These are phyloP conservation scores for Catocala fraxini DNA, from an alignment of 2,888 invertebrate genomes.

Conservation along the genomic window DNA sequence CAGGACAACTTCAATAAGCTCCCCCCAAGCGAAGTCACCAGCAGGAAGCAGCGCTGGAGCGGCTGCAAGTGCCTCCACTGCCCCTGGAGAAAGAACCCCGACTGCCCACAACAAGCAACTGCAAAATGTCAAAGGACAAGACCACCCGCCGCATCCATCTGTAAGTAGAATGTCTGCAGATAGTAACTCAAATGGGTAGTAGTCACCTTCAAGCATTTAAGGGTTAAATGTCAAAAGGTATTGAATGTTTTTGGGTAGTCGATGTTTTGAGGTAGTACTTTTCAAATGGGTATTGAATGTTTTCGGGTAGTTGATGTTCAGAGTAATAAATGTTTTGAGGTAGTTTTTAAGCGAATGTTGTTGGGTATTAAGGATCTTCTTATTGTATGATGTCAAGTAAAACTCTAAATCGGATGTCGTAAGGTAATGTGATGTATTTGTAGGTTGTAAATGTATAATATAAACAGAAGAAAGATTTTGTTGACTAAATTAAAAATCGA, in stretches of 20 bases:
- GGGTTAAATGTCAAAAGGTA: background rate
- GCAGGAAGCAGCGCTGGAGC: conserved; percentile 90
- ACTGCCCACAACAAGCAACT: conserved; percentile 91
- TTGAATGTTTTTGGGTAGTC: conserved; percentile 5
- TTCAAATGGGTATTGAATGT: conserved; percentile 13
- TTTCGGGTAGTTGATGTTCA: conserved; percentile 11
- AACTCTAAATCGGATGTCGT: background rate
- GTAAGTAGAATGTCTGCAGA: conserved; percentile 83
- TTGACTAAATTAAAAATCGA: background rate
- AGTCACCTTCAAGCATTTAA: conserved; percentile 1
- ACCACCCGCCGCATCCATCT: conserved; percentile 90
- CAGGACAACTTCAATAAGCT: conserved; percentile 91
- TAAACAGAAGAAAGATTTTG: too few species aligned
- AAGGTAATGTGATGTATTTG: background rate
- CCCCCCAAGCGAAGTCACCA: conserved; percentile 92
- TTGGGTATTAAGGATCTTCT: background rate
- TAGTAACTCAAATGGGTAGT: background rate
- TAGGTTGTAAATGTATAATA: too few species aligned
- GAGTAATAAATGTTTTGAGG: conserved; percentile 1
- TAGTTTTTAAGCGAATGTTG: background rate
- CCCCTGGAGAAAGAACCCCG: conserved; percentile 87
- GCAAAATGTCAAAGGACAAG: conserved; percentile 91
- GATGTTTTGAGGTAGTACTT: conserved; percentile 10
- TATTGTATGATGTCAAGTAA: too few species aligned
- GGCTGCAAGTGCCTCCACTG: conserved; percentile 79